phyloP scores from a whole-genome alignment of 2,113 vertebrate genomes.

The Raphicerus campestris region DNA sequence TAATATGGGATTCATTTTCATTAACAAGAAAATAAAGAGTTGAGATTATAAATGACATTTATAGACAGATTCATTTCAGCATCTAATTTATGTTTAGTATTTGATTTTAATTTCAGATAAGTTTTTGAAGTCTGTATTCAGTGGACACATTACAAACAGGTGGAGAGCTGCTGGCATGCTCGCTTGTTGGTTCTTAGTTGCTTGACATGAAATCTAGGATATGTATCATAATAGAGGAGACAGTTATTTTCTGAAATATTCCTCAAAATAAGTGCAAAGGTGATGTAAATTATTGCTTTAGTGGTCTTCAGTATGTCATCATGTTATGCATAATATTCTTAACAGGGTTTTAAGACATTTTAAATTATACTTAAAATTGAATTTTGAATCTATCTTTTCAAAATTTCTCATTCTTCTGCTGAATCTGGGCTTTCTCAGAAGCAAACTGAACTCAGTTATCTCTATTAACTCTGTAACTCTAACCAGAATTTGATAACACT shows the following conservation, averaged over 20 bases:
- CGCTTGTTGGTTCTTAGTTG: background rate
- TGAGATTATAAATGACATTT: background rate
- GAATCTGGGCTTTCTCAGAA: background rate
- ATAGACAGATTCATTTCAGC: background rate
- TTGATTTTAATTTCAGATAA: background rate
- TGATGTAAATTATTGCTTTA: background rate
- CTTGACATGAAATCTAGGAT: background rate
- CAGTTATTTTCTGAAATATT: background rate
- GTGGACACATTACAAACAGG: background rate
- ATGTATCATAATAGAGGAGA: background rate
- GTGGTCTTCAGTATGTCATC: background rate
- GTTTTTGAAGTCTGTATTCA: background rate
- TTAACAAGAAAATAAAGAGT: background rate
- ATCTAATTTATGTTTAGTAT: slow-evolving; percentile 12
- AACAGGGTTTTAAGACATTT: slow-evolving; percentile 9
- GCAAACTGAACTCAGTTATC: background rate
- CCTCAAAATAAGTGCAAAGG: background rate
- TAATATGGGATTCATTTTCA: slow-evolving; percentile 17
- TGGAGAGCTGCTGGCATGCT: background rate
- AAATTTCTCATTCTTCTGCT: background rate
- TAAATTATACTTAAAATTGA: background rate
- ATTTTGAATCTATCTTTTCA: background rate
- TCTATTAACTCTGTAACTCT: background rate
- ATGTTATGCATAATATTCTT: background rate
- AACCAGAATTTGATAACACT: background rate